phyloP scores from a whole-genome alignment of 2,113 vertebrate species.

The Shinisaurus crocodilurus region DNA sequence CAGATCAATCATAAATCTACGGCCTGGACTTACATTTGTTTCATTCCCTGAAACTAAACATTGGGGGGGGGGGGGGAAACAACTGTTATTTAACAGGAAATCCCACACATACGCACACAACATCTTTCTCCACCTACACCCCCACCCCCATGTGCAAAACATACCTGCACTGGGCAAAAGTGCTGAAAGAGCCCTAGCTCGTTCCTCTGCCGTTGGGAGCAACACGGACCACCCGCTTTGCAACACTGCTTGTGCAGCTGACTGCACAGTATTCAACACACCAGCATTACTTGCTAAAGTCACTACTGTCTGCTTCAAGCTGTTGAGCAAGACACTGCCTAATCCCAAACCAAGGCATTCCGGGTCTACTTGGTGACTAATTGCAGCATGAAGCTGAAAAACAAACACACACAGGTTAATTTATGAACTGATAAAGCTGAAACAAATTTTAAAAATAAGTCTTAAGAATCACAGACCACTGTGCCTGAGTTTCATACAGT shows the following conservation, averaged over 20 bases:
- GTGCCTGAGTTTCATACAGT: background rate
- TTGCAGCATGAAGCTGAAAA: constrained; percentile 92
- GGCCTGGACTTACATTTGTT: constrained; percentile 91
- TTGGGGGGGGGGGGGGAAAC: too few relatives aligned
- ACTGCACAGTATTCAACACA: constrained; percentile 92
- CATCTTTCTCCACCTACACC: background rate
- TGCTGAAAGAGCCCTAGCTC: constrained; percentile 92
- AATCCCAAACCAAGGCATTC: constrained; percentile 93
- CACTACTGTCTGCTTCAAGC: constrained; percentile 95
- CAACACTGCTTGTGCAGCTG: constrained; percentile 92
- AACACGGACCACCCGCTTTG: constrained; percentile 98
- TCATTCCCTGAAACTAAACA: constrained; percentile 91
- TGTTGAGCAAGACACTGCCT: constrained; percentile 92
- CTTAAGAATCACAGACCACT: background rate
- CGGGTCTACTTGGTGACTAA: constrained; percentile 96
- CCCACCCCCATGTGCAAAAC: background rate
- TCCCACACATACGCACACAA: background rate
- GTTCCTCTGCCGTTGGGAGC: constrained; percentile 94
- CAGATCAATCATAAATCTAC: constrained; percentile 97
- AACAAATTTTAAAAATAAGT: background rate
- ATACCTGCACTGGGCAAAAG: constrained; percentile 93
- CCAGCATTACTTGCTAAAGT: constrained; percentile 94
- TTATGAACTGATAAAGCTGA: background rate
- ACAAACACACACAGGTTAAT: background rate
- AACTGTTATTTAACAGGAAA: constrained; percentile 26